Base-by-base conservation (phyloP, 2,888 invertebrate genomes). In the Bellardia pandia region DNA sequence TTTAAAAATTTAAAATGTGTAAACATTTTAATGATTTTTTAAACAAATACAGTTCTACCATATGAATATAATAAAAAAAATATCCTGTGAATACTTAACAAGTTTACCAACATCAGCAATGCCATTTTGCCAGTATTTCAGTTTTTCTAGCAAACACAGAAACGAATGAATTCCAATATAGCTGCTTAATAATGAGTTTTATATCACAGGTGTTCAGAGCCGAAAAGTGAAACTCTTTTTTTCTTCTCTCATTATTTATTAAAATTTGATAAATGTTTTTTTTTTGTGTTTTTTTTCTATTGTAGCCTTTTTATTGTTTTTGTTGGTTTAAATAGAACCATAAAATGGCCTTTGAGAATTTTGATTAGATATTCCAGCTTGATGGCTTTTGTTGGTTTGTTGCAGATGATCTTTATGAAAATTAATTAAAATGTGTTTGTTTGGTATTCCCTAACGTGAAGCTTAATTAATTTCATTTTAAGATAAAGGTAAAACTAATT, bases 121-220 rank as follows among this genome's bases (percentile, higher is more conserved):
- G 16, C 45, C 16, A 48, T 48, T 75, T 62, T 51, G 66, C 13
- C n/a, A 64, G 69, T 23, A 23, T 23, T 23, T 23, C 53, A 76
- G 53, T 53, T 14, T 11, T 58, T 23, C 16, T 30, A 30, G 11
- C 9, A 45, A 9, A 45, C 42, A 42, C 42, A 9, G 42, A 2
- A 11, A 45, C 45, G 11, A 45, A 1, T 33, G 0, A 3, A 51
- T n/a, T 3, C 5, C 5, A 51, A 13, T 5, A n/a, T 51, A n/a
- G 4, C 1, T 62, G 62, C 7, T 66, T 23, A 66, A 53, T 66
- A 66, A 77, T 77, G 53, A 56, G 66, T 16, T 77, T 77, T 66
- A 23, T 66, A 51, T 23, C 56, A 56, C 68, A 68, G 45, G 68
- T 77, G 66, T 56, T 66, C 66, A 16, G 45, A 37, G 33, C 14